Percentiles rank a stretch among this genome's conserved stretches.
These are phyloP conservation scores for Sturnus vulgaris DNA, from an alignment of 2,113 vertebrate species.

Conservation along the genomic window DNA sequence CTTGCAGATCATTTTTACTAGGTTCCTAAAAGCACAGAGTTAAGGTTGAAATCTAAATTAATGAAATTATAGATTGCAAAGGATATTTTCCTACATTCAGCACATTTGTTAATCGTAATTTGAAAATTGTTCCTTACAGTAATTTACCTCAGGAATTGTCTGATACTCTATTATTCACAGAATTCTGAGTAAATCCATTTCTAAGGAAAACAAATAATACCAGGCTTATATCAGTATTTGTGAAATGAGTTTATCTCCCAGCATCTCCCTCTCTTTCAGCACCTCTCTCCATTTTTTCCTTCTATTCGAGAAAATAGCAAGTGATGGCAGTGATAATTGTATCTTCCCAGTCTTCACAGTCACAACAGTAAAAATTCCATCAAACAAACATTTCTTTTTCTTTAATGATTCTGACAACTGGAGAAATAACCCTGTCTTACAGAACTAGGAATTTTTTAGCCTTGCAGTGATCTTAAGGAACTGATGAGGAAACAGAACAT, in stretches of 20 bases:
- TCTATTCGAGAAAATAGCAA: neutral
- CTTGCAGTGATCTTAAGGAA: neutral
- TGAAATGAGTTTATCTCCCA: neutral
- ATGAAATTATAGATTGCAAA: neutral
- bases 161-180: neutral
- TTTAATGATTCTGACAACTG: neutral
- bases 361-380: neutral
- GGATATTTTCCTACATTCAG: neutral
- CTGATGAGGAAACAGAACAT: neutral
- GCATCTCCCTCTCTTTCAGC: neutral
- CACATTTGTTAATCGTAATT: neutral
- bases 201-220: neutral
- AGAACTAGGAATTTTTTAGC: neutral
- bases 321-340: neutral
- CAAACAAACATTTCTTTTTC: neutral
- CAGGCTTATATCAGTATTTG: neutral
- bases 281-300: neutral
- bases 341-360: neutral
- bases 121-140: neutral
- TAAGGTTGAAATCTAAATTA: neutral
- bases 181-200: conserved; percentile 5
- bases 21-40: neutral
- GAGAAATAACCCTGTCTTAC: neutral
- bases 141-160: neutral
- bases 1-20: neutral